Base-by-base conservation (phyloP, 2,888 invertebrate genomes). In the Ectropis crepuscularia region DNA sequence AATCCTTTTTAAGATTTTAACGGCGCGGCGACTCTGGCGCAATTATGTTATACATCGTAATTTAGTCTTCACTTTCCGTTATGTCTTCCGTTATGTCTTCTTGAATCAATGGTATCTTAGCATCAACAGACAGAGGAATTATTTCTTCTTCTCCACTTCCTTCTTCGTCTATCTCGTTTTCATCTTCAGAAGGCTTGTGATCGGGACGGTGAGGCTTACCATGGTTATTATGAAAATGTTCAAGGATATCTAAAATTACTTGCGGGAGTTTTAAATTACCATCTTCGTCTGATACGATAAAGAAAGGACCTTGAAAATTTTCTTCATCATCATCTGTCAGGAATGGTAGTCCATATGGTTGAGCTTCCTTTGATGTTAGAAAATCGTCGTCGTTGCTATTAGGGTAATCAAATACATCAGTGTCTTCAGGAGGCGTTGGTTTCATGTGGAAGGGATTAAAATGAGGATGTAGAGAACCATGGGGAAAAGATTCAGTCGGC, bases 121-220 rank as follows among this genome's bases (percentile, higher is more conserved):
- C 12, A 6, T 41, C 41, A 47, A 6, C 39, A 55, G 10, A 47
- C 7, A 55, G n/a, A 5, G 55, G 55, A 55, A 55, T 47, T 9
- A 55, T 47, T 0, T 55, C 55, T 39, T 58, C 54, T 46, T 63
- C 63, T 7, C 54, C 59, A 38, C 58, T 63, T 16, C 55, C 63
- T 51, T 63, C 59, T 8, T 37, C 42, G n/a, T 54, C 42, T n/a
- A n/a, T 16, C 16, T 47, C 54, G 10, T 45, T 10, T 16, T 10
- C 43, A 45, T 50, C 50, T 8, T 41, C 10, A 6, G 10, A 47
- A 6, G 43, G 46, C 28, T 51, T 51, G 41, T 49, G n/a, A 8
- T 53, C 11, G 46, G 41, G 55, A 28, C 49, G 39, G 11, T n/a
- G 12, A 0, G 63, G 57, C 12, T 63, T 57, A 28, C 37, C 55